Evolutionary conservation across 2,797 vertebrate genomes (phyloP).

Genomic region (Phoxinus dragarum): DNA sequence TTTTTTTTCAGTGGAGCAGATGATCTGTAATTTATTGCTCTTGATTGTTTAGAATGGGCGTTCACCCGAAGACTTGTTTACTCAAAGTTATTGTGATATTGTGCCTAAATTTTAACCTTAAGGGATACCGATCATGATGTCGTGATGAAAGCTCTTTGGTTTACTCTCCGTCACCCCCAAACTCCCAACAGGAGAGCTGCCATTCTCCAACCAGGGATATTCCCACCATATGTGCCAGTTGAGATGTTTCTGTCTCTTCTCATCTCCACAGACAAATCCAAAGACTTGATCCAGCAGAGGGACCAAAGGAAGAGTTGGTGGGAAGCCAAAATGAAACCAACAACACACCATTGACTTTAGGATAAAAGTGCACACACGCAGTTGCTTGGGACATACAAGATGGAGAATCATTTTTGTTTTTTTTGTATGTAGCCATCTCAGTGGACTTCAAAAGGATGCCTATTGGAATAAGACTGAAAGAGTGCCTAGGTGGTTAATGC

Average conservation of each 20-base stretch:
- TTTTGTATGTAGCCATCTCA: conserved; percentile 31
- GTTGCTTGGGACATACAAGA: conserved; percentile 1
- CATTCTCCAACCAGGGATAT: conserved; percentile 72
- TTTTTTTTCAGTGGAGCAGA: conserved; percentile 49
- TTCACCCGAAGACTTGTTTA: conserved; percentile 76
- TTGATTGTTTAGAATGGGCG: conserved; percentile 65
- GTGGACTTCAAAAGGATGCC: conserved; percentile 38
- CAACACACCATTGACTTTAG: conserved; percentile 32
- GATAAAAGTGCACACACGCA: conserved; percentile 1
- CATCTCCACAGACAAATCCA: conserved; percentile 63
- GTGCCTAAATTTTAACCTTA: conserved; percentile 78
- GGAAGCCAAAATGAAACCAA: conserved; percentile 45
- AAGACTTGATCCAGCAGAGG: conserved; percentile 56
- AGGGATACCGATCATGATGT: conserved; percentile 63
- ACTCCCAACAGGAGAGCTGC: conserved; percentile 70
- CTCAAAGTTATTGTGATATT: conserved; percentile 74
- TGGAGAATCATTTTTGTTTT: conserved; percentile 31
- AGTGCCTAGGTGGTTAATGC: conserved; percentile 34
- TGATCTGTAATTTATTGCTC: conserved; percentile 66
- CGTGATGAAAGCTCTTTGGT: conserved; percentile 58
- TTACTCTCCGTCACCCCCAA: conserved; percentile 59
- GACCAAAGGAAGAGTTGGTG: conserved; percentile 49
- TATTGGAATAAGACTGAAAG: conserved; percentile 47
- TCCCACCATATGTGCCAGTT: conserved; percentile 80
- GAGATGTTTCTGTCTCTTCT: conserved; percentile 63